These are phyloP conservation scores for Macrophya alboannulata DNA, from an alignment of 2,888 invertebrate genomes.

Conservation along the genomic window DNA sequence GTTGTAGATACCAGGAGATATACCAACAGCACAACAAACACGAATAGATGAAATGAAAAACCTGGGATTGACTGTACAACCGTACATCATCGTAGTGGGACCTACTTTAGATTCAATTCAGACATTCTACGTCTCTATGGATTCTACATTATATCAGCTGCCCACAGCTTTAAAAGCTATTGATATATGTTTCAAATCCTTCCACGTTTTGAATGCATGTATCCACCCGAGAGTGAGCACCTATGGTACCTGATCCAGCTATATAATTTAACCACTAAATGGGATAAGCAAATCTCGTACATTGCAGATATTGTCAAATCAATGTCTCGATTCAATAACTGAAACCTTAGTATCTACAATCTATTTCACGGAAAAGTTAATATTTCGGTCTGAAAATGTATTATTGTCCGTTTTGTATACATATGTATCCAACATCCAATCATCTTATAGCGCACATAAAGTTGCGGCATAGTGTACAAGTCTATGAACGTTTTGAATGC, in stretches of 20 bases:
- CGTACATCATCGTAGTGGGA: neutral
- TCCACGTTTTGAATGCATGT: slow-evolving; percentile 20
- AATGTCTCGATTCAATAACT: slow-evolving; percentile 5
- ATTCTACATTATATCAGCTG: slow-evolving; percentile 10
- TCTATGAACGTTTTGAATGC: neutral
- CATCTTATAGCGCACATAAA: slow-evolving; percentile 24
- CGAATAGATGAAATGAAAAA: neutral
- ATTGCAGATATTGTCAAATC: neutral
- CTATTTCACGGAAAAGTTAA: no score
- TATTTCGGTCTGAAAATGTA: slow-evolving; percentile 27
- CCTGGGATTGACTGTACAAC: neutral
- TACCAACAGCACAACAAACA: neutral
- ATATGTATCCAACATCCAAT: slow-evolving; percentile 2
- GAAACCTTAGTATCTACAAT: neutral
- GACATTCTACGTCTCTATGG: slow-evolving; percentile 17
- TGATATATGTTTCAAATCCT: slow-evolving; percentile 39
- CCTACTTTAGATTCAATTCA: no score
- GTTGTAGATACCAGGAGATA: neutral
- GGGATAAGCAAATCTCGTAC: slow-evolving; percentile 32
- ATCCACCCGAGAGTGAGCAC: slow-evolving; percentile 42
- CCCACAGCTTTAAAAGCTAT: slow-evolving; percentile 28
- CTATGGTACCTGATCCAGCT: slow-evolving; percentile 37
- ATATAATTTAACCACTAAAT: slow-evolving; percentile 21
- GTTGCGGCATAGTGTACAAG: neutral
- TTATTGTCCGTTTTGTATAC: slow-evolving; percentile 21